Base-by-base conservation (phyloP, 2,888 invertebrate genomes). In the Mimumesa dahlbomi region DNA sequence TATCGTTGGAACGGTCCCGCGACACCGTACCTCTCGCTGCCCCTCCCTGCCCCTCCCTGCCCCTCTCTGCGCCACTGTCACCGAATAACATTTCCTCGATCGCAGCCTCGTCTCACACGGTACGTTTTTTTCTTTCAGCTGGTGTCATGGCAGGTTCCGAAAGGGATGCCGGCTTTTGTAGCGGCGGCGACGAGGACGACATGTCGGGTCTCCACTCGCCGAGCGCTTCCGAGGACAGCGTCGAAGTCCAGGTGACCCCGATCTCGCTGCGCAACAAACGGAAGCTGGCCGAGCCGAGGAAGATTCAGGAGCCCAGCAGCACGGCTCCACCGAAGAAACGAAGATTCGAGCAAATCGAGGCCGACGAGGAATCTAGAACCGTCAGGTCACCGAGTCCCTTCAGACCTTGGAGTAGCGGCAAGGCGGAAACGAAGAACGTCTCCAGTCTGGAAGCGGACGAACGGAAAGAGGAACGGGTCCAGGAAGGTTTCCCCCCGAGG, bases 151-250 rank as follows among this genome's bases (percentile, higher is more conserved):
- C 90, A 22, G 87, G 87, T 46, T 86, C 92, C 57, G 93, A 93
- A 65, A 90, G 92, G 56, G 94, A 94, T 85, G 94, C 94, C 2
- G 95, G 94, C 49, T 94, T 94, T 88, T 94, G 94, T 73, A 94
- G 94, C 0, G 94, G 94, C 1, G 94, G 93, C 0, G 94, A 94
- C 77, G 95, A 94, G 82, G 89, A 90, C 77, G 89, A 90, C 73
- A 84, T 87, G 80, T 87, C 86, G 14, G 91, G 90, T 3, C 86
- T 92, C 4, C 91, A 91, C 67, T 93, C 93, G n/a, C 92, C 93
- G 21, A 93, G 92, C 7, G 91, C 91, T 59, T 93, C 93, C 59
- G 94, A 94, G 79, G 93, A 93, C 85, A 93, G 93, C 59, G 91
- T 93, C 5, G 93, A 93, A 84, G 92, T 93, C 2, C 93, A 93